Evolutionary conservation across 2,888 invertebrate species (phyloP).

Genomic region (Sphaerophoria taeniata): DNA sequence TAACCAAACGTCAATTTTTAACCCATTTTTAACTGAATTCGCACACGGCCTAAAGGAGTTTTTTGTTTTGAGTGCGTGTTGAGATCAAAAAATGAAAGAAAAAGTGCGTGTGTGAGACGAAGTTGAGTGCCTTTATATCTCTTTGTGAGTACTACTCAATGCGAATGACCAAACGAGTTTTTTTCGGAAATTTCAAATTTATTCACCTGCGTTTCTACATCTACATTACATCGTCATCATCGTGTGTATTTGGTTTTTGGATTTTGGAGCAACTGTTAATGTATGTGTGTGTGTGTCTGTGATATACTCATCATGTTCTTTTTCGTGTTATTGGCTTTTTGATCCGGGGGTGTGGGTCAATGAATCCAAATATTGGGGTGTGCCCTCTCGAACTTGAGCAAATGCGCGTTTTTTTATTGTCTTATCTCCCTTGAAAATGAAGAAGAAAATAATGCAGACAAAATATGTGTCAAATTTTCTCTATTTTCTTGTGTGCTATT

Average conservation of each 20-base stretch:
- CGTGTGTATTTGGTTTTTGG: constrained; percentile 8
- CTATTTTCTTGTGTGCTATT: neutral
- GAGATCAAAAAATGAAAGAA: neutral
- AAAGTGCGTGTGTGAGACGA: constrained; percentile 37
- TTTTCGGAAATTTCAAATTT: neutral
- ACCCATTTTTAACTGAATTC: constrained; percentile 40
- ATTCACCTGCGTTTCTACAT: constrained; percentile 12
- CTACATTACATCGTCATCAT: neutral
- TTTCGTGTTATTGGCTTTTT: neutral
- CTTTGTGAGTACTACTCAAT: constrained; percentile 1
- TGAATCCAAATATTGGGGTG: constrained; percentile 43
- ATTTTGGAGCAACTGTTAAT: constrained; percentile 18
- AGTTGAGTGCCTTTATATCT: constrained; percentile 6
- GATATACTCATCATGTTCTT: neutral
- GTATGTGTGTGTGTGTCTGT: constrained; percentile 61
- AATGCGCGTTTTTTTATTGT: constrained; percentile 19
- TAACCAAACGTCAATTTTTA: too few relatives aligned
- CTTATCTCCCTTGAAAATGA: too few relatives aligned
- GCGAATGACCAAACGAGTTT: constrained; percentile 5
- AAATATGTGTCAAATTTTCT: neutral
- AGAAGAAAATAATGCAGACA: neutral
- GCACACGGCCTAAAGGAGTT: too few relatives aligned
- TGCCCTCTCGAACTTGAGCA: constrained; percentile 18
- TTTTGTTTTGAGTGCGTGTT: constrained; percentile 35
- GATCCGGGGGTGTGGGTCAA: constrained; percentile 52